Percentiles rank a stretch among this genome's conserved stretches.
These are phyloP conservation scores for Calliopum simillimum DNA, from an alignment of 2,888 invertebrate species.

Conservation along the genomic window DNA sequence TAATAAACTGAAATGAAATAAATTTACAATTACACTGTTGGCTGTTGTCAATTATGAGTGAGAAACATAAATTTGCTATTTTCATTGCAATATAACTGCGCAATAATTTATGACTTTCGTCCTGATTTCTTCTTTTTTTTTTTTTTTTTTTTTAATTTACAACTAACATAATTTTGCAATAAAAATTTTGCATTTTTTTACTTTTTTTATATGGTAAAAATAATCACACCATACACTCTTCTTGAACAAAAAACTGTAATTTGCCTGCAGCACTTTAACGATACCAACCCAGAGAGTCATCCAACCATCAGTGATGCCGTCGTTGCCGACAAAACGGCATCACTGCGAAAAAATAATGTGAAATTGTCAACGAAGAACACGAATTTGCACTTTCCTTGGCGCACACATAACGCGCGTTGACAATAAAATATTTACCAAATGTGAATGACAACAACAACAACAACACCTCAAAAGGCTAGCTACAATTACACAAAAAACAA, in stretches of 20 bases:
- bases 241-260: conserved; percentile 11
- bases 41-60: neutral
- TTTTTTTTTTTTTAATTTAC: neutral
- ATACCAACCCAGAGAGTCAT: neutral
- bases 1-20: too few relatives aligned
- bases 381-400: conserved; percentile 64
- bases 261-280: conserved; percentile 13
- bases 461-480: neutral
- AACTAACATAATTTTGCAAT: conserved; percentile 26
- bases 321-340: conserved; percentile 6
- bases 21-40: too few relatives aligned
- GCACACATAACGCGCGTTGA: conserved; percentile 55
- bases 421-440: conserved; percentile 45
- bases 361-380: conserved; percentile 64
- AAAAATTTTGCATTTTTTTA: neutral
- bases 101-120: neutral
- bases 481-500: neutral
- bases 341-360: conserved; percentile 57
- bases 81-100: conserved; percentile 23
- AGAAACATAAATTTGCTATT: conserved; percentile 16
- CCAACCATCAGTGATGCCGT: neutral
- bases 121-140: neutral
- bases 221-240: neutral
- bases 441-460: neutral
- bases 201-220: neutral